Base-by-base conservation (phyloP, 1,140 invertebrate species). In the Ganaspis sp. region DNA sequence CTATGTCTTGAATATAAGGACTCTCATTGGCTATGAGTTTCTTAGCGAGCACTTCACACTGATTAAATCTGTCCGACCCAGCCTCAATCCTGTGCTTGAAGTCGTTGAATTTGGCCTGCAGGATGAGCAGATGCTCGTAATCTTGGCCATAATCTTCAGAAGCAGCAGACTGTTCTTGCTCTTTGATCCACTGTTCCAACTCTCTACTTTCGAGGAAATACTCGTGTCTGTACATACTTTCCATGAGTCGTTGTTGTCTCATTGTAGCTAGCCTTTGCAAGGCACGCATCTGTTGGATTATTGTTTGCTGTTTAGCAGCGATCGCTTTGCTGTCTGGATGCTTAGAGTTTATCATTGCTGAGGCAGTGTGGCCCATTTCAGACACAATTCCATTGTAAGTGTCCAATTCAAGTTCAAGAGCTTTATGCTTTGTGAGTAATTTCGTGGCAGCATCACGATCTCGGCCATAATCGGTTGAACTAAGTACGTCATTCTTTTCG, bases 121-220 rank as follows among this genome's bases (percentile, higher is more conserved):
- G 88, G 38, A 97, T 92, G 90, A 98, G 90, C 29, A 99, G 90
- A 92, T 99, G 98, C 89, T 99, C 98, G 88, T 98, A 99, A 92
- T 99, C 98, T 88, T 97, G 96, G 6, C 98, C 98, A 90, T 98
- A 99, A 88, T 99, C 98, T 87, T 99, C 98, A 40, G 96, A 97
- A 3, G 95, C 95, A 8, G 98, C 98, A 0, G 95, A 94, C 81
- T 96, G 95, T 89, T 97, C 94, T 88, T 99, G 97, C 87, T 99
- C 97, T 78, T 95, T 94, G 38, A 99, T 98, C 98, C 98, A 99
- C 81, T 95, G 94, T 85, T 99, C 97, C 72, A 99, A 93, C 86
- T 99, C 98, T 72, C 95, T 93, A 76, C 95, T 96, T 90, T 99
- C 98, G 0, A 95, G 91, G 86, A 98, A 95, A 89, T 98, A 99